Conservation (phyloP, 2,113 vertebrate species). For the Atherinomorus stipes region DNA sequence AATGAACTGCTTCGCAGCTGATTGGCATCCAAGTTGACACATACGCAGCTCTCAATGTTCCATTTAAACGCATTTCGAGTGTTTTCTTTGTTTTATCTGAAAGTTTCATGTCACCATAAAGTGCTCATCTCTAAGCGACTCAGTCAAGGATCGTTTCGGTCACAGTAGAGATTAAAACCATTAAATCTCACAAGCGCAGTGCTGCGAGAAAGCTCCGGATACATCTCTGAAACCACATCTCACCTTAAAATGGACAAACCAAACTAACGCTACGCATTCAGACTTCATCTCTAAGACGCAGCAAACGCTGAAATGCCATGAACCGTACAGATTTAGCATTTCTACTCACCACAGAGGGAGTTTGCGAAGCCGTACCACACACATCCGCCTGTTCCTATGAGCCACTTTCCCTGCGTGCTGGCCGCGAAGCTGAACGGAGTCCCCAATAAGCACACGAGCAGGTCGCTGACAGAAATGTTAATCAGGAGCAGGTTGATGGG, state of each 20-base stretch:
- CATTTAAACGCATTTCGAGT: background rate
- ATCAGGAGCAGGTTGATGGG: slow-evolving; percentile 88
- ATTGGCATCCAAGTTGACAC: background rate
- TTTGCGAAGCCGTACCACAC: slow-evolving; percentile 89
- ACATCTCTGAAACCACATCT: background rate
- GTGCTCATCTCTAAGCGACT: background rate
- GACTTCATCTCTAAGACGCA: background rate
- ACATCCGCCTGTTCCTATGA: slow-evolving; percentile 84
- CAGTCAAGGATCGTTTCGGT: background rate
- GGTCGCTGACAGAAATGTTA: slow-evolving; percentile 87
- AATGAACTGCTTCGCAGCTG: background rate
- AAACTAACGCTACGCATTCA: too few species aligned
- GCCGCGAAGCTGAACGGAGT: slow-evolving; percentile 89
- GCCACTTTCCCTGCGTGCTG: slow-evolving; percentile 85
- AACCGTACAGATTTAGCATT: background rate
- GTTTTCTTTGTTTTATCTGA: slow-evolving; percentile 13
- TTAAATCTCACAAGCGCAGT: background rate
- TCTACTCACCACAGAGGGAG: slow-evolving; percentile 85
- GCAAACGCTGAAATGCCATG: background rate
- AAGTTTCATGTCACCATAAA: slow-evolving; percentile 27
- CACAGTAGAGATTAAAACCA: background rate
- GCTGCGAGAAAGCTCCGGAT: background rate
- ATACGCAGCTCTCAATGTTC: background rate
- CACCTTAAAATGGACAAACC: background rate
- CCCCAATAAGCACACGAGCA: slow-evolving; percentile 87